phyloP scores from a whole-genome alignment of 2,888 invertebrate species.

The Pemphredon lugubris region DNA sequence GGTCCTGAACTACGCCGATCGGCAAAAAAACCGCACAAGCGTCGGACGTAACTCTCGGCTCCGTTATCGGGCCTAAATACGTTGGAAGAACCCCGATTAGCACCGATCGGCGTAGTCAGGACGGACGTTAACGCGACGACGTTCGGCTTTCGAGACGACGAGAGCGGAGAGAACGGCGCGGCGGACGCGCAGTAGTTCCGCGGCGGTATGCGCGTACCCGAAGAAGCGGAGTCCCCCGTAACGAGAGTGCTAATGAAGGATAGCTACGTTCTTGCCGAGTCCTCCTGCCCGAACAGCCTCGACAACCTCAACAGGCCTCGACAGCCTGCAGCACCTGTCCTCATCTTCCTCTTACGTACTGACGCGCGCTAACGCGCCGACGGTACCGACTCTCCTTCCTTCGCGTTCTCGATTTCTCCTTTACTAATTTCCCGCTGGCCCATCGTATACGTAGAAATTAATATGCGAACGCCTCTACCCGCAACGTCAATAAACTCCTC shows the following conservation, averaged over 20 bases:
- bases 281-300: slow-evolving; percentile 50
- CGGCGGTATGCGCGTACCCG: slow-evolving; percentile 21
- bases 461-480: slow-evolving; percentile 49
- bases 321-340: slow-evolving; percentile 70
- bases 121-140: too few species aligned
- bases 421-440: slow-evolving; percentile 49
- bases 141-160: slow-evolving; percentile 6
- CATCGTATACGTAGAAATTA: slow-evolving; percentile 45
- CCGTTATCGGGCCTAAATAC: too few species aligned
- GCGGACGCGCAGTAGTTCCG: slow-evolving; percentile 2
- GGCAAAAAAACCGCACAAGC: too few species aligned
- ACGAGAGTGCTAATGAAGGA: slow-evolving; percentile 79
- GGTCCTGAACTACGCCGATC: too few species aligned
- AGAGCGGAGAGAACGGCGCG: not conserved
- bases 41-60: too few species aligned
- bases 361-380: slow-evolving; percentile 26
- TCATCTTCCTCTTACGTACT: slow-evolving; percentile 30
- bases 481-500: slow-evolving; percentile 44
- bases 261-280: slow-evolving; percentile 67
- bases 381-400: slow-evolving; percentile 11
- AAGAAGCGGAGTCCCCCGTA: slow-evolving; percentile 65
- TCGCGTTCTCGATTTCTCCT: slow-evolving; percentile 48
- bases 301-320: too few species aligned
- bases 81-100: too few species aligned
- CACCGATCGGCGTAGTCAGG: too few species aligned